phyloP scores from a whole-genome alignment of 2,797 vertebrate species.

The Philypnodon macrostomus region DNA sequence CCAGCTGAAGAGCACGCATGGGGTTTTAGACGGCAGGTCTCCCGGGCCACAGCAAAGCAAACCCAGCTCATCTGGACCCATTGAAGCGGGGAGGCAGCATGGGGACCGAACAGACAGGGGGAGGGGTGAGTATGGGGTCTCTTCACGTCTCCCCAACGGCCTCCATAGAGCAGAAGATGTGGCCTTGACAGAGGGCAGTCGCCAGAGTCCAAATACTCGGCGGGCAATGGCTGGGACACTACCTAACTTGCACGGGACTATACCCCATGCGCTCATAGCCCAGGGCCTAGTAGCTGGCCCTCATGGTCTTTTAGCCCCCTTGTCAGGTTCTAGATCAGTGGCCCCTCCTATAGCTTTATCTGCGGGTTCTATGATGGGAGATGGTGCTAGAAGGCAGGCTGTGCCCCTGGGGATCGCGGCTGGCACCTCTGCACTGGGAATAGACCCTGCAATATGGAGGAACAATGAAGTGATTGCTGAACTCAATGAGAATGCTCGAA shows the following conservation, averaged over 20 bases:
- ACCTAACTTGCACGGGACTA: constrained; percentile 65
- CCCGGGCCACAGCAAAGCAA: constrained; percentile 82
- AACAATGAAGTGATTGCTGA: constrained; percentile 80
- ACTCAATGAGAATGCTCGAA: constrained; percentile 82
- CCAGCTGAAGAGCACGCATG: constrained; percentile 86
- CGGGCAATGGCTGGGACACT: constrained; percentile 77
- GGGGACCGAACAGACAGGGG: constrained; percentile 72
- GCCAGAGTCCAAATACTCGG: constrained; percentile 81
- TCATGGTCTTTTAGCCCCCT: constrained; percentile 77
- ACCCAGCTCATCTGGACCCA: constrained; percentile 67
- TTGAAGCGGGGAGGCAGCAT: constrained; percentile 72
- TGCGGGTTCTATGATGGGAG: constrained; percentile 77
- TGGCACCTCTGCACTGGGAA: constrained; percentile 75
- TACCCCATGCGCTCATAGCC: constrained; percentile 76
- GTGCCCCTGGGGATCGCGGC: constrained; percentile 65
- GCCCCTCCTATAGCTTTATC: constrained; percentile 71
- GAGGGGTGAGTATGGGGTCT: constrained; percentile 79
- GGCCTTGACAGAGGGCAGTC: constrained; percentile 74
- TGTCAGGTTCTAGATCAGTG: constrained; percentile 72
- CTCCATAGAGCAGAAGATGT: constrained; percentile 80
- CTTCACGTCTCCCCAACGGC: constrained; percentile 83
- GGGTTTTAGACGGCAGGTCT: constrained; percentile 85
- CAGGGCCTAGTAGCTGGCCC: constrained; percentile 78
- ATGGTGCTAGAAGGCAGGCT: constrained; percentile 73
- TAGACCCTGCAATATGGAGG: constrained; percentile 69